Evolutionary conservation across 64 coral and sea anemone genomes (phyloP).

Genomic region (Montipora cactus): DNA sequence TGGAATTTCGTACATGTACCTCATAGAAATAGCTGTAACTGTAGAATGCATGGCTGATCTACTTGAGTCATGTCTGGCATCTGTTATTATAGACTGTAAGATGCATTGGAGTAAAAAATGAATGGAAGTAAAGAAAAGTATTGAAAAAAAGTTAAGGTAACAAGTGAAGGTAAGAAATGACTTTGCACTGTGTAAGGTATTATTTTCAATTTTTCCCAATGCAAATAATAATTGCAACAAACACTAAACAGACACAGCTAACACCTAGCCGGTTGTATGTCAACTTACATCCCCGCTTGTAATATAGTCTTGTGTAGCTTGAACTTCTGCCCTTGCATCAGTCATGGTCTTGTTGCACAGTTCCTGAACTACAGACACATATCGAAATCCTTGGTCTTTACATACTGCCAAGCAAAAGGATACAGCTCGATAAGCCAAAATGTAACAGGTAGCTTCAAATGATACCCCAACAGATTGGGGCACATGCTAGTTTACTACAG

Average conservation of each 20-base stretch:
- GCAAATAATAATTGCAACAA: too few relatives aligned
- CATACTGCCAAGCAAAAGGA: not conserved
- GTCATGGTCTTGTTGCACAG: not conserved
- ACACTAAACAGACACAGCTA: too few relatives aligned
- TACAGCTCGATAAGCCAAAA: not conserved
- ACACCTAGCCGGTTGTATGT: too few relatives aligned
- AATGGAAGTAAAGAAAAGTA: too few relatives aligned
- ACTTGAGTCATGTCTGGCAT: not conserved
- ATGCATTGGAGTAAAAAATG: too few relatives aligned
- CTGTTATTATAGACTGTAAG: not conserved
- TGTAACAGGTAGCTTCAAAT: not conserved
- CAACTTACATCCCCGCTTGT: not conserved
- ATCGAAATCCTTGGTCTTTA: not conserved
- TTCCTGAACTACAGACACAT: not conserved
- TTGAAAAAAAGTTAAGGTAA: too few relatives aligned
- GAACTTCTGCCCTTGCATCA: not conserved
- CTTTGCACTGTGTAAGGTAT: too few relatives aligned
- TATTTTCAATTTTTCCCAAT: too few relatives aligned
- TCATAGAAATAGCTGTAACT: slow-evolving; percentile 11
- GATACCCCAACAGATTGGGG: not conserved
- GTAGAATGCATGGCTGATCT: not conserved
- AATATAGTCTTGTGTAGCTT: not conserved
- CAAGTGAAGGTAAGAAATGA: too few relatives aligned
- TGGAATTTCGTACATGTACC: not conserved
- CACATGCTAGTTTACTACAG: not conserved